Conservation (phyloP, 2,888 invertebrate species). For the Caenorhabditis imperialis region DNA sequence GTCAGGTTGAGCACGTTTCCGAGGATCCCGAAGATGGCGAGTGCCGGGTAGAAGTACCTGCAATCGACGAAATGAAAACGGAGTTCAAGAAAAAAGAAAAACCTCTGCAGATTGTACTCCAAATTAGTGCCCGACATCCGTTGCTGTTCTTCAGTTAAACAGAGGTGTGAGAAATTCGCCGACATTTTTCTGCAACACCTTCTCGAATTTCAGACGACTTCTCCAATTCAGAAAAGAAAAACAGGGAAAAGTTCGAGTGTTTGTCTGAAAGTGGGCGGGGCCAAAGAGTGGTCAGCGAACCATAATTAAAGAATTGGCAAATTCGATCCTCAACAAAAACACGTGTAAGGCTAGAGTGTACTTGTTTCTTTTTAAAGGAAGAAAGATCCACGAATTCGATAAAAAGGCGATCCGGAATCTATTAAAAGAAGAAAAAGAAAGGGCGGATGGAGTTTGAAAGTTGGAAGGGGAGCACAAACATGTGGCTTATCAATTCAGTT, state of each 20-base stretch:
- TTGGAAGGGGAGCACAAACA: too few species aligned
- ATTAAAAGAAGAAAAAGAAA: background rate
- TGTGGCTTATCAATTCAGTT: conserved; percentile 38
- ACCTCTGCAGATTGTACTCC: conserved; percentile 68
- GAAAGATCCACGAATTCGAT: conserved; percentile 5
- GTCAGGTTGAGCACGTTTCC: conserved; percentile 76
- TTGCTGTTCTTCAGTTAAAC: conserved; percentile 69
- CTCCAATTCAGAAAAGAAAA: conserved; percentile 11
- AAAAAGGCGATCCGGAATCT: background rate
- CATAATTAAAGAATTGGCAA: conserved; percentile 42
- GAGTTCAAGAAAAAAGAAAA: background rate
- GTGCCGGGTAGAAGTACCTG: conserved; percentile 75
- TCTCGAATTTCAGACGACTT: conserved; percentile 20
- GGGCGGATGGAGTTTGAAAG: background rate
- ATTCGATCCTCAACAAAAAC: too few species aligned
- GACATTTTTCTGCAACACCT: conserved; percentile 35
- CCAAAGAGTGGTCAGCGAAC: conserved; percentile 25
- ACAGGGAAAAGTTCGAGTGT: conserved; percentile 34
- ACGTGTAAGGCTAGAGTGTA: too few species aligned
- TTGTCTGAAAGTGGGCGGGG: conserved; percentile 42
- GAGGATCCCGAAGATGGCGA: conserved; percentile 75
- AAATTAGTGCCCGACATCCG: conserved; percentile 70
- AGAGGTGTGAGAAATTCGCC: conserved; percentile 68
- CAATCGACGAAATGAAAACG: conserved; percentile 10
- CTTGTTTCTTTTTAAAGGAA: conserved; percentile 1